Evolutionary conservation across 2,797 vertebrate species (phyloP).

Genomic region (Xenentodon cancila): DNA sequence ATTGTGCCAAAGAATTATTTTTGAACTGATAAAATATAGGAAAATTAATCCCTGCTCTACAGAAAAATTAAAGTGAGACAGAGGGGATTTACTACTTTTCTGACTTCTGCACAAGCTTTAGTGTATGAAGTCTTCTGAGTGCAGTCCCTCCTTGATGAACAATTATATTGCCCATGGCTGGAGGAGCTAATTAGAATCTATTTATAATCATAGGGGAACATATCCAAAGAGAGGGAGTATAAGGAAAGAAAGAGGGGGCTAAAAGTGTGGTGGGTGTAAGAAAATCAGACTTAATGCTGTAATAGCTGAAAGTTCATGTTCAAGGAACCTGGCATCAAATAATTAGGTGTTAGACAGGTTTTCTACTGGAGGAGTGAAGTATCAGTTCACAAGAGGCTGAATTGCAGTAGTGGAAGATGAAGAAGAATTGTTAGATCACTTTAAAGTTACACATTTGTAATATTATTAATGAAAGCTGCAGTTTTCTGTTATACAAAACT

Average conservation of each 20-base stretch:
- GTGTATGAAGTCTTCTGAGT: constrained; percentile 59
- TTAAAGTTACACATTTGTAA: constrained; percentile 40
- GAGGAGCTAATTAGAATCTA: constrained; percentile 81
- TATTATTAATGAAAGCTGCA: constrained; percentile 22
- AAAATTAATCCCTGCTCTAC: constrained; percentile 51
- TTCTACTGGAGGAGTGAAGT: constrained; percentile 17
- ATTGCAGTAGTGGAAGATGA: constrained; percentile 18
- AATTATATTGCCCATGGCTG: constrained; percentile 74
- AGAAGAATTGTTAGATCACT: constrained; percentile 22
- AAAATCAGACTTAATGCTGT: constrained; percentile 40
- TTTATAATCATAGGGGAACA: constrained; percentile 80
- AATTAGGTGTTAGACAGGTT: constrained; percentile 38
- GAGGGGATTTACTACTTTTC: constrained; percentile 62
- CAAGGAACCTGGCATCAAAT: constrained; percentile 40
- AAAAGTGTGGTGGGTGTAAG: constrained; percentile 25
- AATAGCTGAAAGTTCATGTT: constrained; percentile 47
- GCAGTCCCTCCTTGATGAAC: constrained; percentile 70
- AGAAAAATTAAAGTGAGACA: constrained; percentile 45
- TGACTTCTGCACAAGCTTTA: constrained; percentile 62
- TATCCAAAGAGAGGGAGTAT: constrained; percentile 57
- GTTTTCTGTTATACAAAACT: constrained; percentile 24
- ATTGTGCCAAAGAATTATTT: constrained; percentile 44
- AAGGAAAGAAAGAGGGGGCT: constrained; percentile 24
- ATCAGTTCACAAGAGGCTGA: constrained; percentile 25
- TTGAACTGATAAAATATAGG: constrained; percentile 51